Evolutionary conservation across 2,888 invertebrate genomes (phyloP).

Genomic region (Latrodectus hesperus): DNA sequence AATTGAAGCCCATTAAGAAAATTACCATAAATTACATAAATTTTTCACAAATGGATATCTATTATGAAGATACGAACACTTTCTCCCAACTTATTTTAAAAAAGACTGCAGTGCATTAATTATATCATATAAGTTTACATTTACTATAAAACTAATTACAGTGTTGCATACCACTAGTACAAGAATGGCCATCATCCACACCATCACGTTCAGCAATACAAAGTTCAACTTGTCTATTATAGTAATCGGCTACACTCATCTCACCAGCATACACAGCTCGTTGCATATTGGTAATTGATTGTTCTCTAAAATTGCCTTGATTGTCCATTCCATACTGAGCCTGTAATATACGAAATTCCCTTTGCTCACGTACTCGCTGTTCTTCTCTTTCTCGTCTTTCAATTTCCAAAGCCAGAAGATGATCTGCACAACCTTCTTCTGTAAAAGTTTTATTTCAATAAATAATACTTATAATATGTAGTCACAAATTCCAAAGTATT

Average conservation of each 20-base stretch:
- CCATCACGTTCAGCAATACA: slow-evolving; percentile 85
- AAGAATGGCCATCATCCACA: slow-evolving; percentile 87
- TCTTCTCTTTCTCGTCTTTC: slow-evolving; percentile 81
- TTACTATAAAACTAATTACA: too few species aligned
- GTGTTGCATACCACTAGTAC: slow-evolving; percentile 81
- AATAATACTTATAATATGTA: too few species aligned
- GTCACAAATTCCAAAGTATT: too few species aligned
- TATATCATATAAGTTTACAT: too few species aligned
- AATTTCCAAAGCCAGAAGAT: slow-evolving; percentile 78
- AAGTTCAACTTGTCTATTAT: slow-evolving; percentile 86
- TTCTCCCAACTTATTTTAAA: too few species aligned
- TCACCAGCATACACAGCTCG: slow-evolving; percentile 88
- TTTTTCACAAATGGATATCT: too few species aligned
- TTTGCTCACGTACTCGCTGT: slow-evolving; percentile 83
- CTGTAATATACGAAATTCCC: slow-evolving; percentile 86
- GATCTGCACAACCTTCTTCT: slow-evolving; percentile 76
- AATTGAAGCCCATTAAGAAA: too few species aligned
- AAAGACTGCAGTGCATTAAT: too few species aligned
- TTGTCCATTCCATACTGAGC: slow-evolving; percentile 93
- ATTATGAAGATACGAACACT: too few species aligned
- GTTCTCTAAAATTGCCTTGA: slow-evolving; percentile 86
- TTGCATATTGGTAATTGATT: slow-evolving; percentile 86
- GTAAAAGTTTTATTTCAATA: slow-evolving; percentile 23
- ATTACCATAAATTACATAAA: too few species aligned
- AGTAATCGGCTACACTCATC: slow-evolving; percentile 88